Base-by-base conservation (phyloP, 2,888 invertebrate species). In the Dicyrtoma fusca region DNA sequence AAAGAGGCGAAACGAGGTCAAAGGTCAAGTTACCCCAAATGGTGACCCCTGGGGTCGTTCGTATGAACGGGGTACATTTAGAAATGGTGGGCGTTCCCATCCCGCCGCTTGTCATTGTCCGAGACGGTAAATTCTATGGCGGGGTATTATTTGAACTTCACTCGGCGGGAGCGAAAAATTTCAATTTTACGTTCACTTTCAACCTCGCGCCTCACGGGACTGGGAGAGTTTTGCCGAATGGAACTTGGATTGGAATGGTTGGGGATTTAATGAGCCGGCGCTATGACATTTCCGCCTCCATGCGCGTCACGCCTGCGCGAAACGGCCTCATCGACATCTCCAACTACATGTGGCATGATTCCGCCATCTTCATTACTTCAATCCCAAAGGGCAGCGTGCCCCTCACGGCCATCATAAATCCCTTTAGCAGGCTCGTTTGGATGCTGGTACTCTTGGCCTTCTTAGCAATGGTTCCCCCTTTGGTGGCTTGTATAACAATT, bases 191-290 rank as follows among this genome's bases (percentile, higher is more conserved):
- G n/a, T 53, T 19, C 53, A 19, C n/a, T 4, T 34, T 34, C 42
- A 17, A 62, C 1, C 10, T 45, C 4, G 25, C 55, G n/a, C 26
- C n/a, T 3, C 14, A 26, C 8, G 26, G 26, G 6, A 59, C 26
- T 13, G 34, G 34, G 1, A 13, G 65, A 8, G 26, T 23, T 13
- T 26, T 75, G 1, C 42, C 62, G 17, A 75, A 75, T 59, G 74
- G 74, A 19, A 70, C 62, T 13, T 76, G 74, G 74, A 72, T 69
- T 11, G 74, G 75, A 8, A 42, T 53, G 17, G 59, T 72, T 51
- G 66, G 59, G 44, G 72, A 62, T 13, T 13, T 75, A 11, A 10
- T 61, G 1, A 13, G 26, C 11, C 63, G 72, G 25, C n/a, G 42
- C 11, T 72, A 51, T 1, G 74, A 74, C 23, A 14, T 75, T 11